Percentiles rank a stretch among this genome's conserved stretches.
Evolutionary conservation across 2,797 vertebrate species (phyloP).

Genomic region (Myotis findleyi): DNA sequence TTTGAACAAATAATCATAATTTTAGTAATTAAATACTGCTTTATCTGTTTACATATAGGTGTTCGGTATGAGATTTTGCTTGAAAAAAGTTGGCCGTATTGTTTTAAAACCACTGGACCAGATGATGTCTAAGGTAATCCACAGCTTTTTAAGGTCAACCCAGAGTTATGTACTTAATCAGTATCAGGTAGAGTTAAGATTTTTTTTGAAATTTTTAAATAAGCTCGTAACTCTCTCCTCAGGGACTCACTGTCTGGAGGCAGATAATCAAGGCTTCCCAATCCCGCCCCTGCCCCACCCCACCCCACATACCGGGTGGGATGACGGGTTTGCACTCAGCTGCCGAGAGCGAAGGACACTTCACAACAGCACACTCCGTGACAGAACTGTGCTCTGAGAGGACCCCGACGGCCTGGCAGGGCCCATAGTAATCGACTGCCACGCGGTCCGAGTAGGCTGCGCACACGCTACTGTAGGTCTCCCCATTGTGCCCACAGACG

Average conservation of each 20-base stretch:
- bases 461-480: slow-evolving; percentile 94
- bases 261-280: neutral
- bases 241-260: neutral
- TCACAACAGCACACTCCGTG: slow-evolving; percentile 91
- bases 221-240: neutral
- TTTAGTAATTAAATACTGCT: slow-evolving; percentile 27
- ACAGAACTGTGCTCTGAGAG: slow-evolving; percentile 88
- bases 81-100: neutral
- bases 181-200: neutral
- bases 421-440: slow-evolving; percentile 93
- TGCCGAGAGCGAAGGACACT: slow-evolving; percentile 89
- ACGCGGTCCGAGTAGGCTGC: slow-evolving; percentile 94
- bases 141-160: neutral
- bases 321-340: slow-evolving; percentile 91
- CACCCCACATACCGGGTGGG: slow-evolving; percentile 88
- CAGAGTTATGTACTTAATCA: neutral
- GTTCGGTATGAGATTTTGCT: neutral
- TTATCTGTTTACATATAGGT: neutral
- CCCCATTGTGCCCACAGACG: slow-evolving; percentile 95
- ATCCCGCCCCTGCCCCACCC: neutral
- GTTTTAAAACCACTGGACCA: neutral
- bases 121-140: neutral
- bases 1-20: slow-evolving; percentile 38
- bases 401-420: slow-evolving; percentile 93
- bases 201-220: slow-evolving; percentile 24